A percentile compares a stretch with the other conserved stretches of the same genome.
These are phyloP conservation scores for Chrysemys picta DNA, from an alignment of 2,113 vertebrate species.

Conservation along the genomic window DNA sequence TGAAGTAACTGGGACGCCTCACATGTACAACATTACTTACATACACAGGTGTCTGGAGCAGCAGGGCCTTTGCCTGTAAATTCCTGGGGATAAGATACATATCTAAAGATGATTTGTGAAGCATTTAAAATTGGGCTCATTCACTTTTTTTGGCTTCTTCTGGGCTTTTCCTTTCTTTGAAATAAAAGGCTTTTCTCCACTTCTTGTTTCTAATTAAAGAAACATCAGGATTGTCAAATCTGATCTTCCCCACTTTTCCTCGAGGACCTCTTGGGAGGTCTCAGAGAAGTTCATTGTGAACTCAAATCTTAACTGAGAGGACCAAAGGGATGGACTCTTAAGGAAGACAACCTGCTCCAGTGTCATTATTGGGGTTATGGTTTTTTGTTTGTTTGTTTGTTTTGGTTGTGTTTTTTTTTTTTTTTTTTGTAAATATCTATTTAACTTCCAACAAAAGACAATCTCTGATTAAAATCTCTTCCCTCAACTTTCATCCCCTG, in stretches of 20 bases:
- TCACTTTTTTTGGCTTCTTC: background rate
- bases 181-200: too few species aligned
- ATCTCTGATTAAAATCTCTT: background rate
- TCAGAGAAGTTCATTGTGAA: background rate
- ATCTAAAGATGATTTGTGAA: background rate
- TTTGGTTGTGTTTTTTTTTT: too few species aligned
- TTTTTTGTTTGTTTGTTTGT: too few species aligned
- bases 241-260: conserved; percentile 5
- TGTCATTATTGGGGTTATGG: background rate
- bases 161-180: background rate
- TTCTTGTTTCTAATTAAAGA: background rate
- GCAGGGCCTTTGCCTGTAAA: background rate
- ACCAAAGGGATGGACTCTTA: background rate
- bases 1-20: background rate
- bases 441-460: background rate
- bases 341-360: background rate
- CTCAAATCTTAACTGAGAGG: background rate
- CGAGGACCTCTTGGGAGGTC: background rate
- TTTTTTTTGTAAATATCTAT: background rate
- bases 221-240: background rate
- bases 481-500: background rate
- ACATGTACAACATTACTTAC: too few species aligned
- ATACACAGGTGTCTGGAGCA: background rate
- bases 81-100: too few species aligned
- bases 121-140: background rate